These are phyloP conservation scores for Heterocephalus glaber DNA, from an alignment of 2,113 vertebrate species.

Conservation along the genomic window DNA sequence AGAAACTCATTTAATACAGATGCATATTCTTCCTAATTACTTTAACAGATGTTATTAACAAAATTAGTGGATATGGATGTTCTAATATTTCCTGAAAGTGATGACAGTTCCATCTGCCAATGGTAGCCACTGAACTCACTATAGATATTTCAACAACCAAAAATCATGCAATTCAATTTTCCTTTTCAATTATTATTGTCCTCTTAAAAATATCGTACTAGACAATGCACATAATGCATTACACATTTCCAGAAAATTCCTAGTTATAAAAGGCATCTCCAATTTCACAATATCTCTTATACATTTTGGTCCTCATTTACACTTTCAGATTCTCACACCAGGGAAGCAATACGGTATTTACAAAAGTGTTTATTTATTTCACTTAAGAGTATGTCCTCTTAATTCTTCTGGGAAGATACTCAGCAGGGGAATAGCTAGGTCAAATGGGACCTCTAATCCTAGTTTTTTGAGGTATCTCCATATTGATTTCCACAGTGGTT, in stretches of 20 bases:
- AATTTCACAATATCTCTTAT: not conserved
- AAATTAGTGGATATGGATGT: constrained; percentile 51
- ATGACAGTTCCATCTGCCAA: constrained; percentile 50
- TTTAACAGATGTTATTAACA: constrained; percentile 70
- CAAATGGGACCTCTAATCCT: no score
- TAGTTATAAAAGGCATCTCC: constrained; percentile 22
- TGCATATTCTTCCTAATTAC: constrained; percentile 64
- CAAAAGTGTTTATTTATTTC: no score
- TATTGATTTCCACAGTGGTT: no score
- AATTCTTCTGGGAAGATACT: no score
- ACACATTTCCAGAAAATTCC: not conserved
- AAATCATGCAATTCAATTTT: not conserved
- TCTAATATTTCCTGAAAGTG: constrained; percentile 46
- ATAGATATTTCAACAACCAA: not conserved
- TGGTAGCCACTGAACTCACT: constrained; percentile 31
- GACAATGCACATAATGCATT: not conserved
- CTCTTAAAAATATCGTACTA: not conserved
- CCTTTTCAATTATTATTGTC: not conserved
- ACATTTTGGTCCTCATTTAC: no score
- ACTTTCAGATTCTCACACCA: no score
- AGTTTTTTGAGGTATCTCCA: no score
- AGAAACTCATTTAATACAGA: constrained; percentile 70
- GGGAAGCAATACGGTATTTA: no score
- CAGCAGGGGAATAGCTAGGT: no score
- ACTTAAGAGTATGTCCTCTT: no score